phyloP scores from a whole-genome alignment of 2,113 vertebrate species.

The Lycocorax pyrrhopterus region DNA sequence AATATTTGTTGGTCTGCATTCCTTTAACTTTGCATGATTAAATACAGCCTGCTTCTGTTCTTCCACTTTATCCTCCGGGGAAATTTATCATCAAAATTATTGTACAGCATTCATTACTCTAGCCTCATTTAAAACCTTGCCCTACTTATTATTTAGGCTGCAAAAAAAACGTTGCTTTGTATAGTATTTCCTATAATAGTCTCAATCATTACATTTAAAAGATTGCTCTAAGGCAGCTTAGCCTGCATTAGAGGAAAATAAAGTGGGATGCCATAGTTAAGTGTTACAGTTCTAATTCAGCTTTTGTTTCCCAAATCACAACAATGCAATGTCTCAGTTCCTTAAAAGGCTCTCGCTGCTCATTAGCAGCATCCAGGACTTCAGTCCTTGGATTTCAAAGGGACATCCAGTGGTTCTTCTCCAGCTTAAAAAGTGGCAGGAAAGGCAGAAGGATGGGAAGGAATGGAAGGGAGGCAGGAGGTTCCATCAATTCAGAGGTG shows the following conservation, averaged over 20 bases:
- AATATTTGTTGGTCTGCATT: slow-evolving; percentile 41
- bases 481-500: not conserved
- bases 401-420: not conserved
- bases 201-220: slow-evolving; percentile 64
- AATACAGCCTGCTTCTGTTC: slow-evolving; percentile 60
- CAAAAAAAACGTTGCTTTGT: slow-evolving; percentile 28
- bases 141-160: slow-evolving; percentile 68
- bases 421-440: not conserved
- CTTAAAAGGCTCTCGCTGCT: not conserved
- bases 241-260: slow-evolving; percentile 42
- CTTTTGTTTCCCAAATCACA: slow-evolving; percentile 41
- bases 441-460: not conserved
- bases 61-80: slow-evolving; percentile 54
- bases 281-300: not conserved
- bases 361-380: not conserved
- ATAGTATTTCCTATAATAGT: slow-evolving; percentile 59
- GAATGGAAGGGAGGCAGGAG: not conserved
- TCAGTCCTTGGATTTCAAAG: not conserved
- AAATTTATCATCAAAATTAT: slow-evolving; percentile 67
- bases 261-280: slow-evolving; percentile 25
- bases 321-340: not conserved
- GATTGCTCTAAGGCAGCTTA: slow-evolving; percentile 60
- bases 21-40: slow-evolving; percentile 58
- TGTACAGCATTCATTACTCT: slow-evolving; percentile 62
- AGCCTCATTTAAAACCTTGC: slow-evolving; percentile 65